Evolutionary conservation across 2,797 vertebrate genomes (phyloP), one percentile per base, ranked within the genome.

Genomic region (Furcifer pardalis): DNA sequence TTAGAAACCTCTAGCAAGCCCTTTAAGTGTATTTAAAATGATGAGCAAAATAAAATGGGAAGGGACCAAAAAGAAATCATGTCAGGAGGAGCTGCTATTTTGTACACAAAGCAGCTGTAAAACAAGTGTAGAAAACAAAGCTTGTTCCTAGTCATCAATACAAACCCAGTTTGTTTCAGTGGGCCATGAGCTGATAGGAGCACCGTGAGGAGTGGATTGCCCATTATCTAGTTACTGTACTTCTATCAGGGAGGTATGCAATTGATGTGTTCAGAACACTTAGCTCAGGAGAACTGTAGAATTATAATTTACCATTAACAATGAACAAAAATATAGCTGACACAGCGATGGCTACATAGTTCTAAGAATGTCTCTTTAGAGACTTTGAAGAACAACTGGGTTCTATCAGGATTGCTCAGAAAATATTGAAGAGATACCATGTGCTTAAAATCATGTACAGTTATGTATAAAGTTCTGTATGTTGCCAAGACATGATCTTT

Each of bases 401-500:
- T 90, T 89, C 92, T 90, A 93, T 94, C 93, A 92, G 90, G 93
- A 93, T 90, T 93, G 83, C 91, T 94, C 88, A 89, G 90, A 90
- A 87, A 68, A 81, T 91, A 91, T 83, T 90, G 9, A 88, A 86
- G 87, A 90, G 90, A 89, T 92, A 88, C 90, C 92, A 91, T 77
- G 91, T 95, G 92, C 94, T 95, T 94, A 91, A 90, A 89, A 91
- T 93, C 93, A 89, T 94, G 91, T 77, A 91, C 92, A 73, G 75
- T 93, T 91, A 35, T 92, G 89, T 94, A 93, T 94, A 93, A 89
- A 92, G 86, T 89, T 92, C 93, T 81, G 85, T 95, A 93, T 94
- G 95, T 96, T 96, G 95, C 95, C 95, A 95, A 96, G 94, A 95
- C 82, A 92, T 89, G 93, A 92, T 94, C 92, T 84, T 96, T 94